These are phyloP conservation scores for Dendronephthya gigantea DNA, from an alignment of 64 coral and sea anemone species.

Conservation along the genomic window DNA sequence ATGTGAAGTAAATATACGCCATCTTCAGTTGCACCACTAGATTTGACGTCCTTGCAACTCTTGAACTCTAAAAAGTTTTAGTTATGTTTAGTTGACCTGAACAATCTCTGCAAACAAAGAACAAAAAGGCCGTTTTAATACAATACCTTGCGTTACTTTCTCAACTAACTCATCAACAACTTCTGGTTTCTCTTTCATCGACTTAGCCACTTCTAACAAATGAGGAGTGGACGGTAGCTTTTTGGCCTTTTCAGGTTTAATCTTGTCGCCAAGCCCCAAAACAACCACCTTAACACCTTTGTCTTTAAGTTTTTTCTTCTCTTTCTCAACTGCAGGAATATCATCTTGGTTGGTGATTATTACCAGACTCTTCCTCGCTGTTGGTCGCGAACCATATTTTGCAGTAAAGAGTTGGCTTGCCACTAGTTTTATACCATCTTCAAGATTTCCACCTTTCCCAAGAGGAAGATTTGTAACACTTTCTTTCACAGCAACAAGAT, in stretches of 20 bases:
- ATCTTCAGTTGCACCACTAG: conserved; percentile 46
- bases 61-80: conserved; percentile 49
- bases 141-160: conserved; percentile 47
- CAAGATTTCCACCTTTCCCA: not conserved
- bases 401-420: conserved; percentile 48
- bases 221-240: not conserved
- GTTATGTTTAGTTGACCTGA: not conserved
- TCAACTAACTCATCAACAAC: not conserved
- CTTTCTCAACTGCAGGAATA: conserved; percentile 24
- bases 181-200: not conserved
- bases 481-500: not conserved
- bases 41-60: conserved; percentile 55
- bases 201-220: not conserved
- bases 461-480: not conserved
- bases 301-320: conserved; percentile 40
- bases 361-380: conserved; percentile 52
- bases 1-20: conserved; percentile 67
- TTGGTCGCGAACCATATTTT: conserved; percentile 45
- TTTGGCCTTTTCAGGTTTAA: not conserved
- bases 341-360: conserved; percentile 39
- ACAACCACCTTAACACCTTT: conserved; percentile 55
- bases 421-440: conserved; percentile 3
- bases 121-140: not conserved
- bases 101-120: not conserved
- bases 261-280: conserved; percentile 26